Evolutionary conservation across 2,888 invertebrate genomes (phyloP), one percentile per base, ranked within the genome.

Genomic region (Beris chalybata): DNA sequence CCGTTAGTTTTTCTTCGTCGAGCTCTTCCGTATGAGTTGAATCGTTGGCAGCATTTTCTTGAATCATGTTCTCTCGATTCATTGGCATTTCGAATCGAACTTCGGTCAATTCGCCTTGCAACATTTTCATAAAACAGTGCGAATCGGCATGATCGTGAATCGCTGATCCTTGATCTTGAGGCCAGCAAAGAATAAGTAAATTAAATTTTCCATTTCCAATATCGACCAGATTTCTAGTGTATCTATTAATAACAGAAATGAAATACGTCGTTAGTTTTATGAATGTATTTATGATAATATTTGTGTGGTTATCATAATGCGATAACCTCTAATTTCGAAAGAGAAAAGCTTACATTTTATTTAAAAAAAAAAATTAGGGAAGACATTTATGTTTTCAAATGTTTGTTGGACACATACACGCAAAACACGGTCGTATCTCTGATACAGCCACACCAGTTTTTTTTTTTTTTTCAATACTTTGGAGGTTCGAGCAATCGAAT

Each of bases 171-270:
- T 96, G 95, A 0, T 93, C 94, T 77, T 96, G 94, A 22, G 95
- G 94, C 98, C 99, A 99, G 81, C 98, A 98, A n/a, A 99, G 82
- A 32, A 96, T 86, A 90, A 99, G 95, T 71, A 99, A 83, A 82
- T 99, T 99, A 82, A 96, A 99, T 77, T 93, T 95, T 0, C 95
- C 97, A 78, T 99, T 98, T 4, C 98, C 99, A 68, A 87, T 88
- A 76, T 98, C 96, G 0, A 99, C 95, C 73, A 99, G 83, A 81
- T 99, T 99, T 43, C 99, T 83, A 0, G 98, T 99, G 78, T 99
- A 99, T 76, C 93, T 95, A 74, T 68, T 82, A 66, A 67, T 57
- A 69, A 31, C 9, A 38, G 9, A 38, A 38, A 38, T 38, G 1
- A 38, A 38, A 38, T 38, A 9, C 38, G 5, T 38, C 9, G 38